phyloP scores from a whole-genome alignment of 2,888 invertebrate genomes.

The Tetheella fluctuosa region DNA sequence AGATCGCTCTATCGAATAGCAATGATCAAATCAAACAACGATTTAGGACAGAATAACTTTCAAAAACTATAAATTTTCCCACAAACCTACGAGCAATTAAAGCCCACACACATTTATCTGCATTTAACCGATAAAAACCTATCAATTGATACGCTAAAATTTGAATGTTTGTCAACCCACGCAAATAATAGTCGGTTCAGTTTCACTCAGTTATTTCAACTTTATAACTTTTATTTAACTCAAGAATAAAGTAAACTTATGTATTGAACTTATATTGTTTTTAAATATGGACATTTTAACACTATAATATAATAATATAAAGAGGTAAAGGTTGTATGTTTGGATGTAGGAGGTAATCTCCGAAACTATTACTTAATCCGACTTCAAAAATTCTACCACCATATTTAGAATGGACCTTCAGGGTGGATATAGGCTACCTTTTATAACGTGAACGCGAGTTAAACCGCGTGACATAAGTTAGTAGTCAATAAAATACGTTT shows the following conservation, averaged over 20 bases:
- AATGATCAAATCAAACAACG: constrained; percentile 20
- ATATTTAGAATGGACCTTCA: no score
- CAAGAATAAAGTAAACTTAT: not conserved
- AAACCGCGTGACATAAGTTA: no score
- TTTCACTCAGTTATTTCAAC: not conserved
- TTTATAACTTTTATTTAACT: not conserved
- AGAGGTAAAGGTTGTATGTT: no score
- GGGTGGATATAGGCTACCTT: no score
- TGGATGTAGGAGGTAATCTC: no score
- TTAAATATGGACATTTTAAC: no score
- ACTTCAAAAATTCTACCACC: no score
- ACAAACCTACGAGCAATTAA: constrained; percentile 40
- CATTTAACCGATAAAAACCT: constrained; percentile 33
- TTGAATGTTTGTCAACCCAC: constrained; percentile 35
- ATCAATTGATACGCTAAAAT: constrained; percentile 38
- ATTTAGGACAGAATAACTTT: constrained; percentile 52
- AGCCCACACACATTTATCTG: constrained; percentile 45
- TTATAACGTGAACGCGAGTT: no score
- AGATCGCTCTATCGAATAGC: constrained; percentile 19
- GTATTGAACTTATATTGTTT: no score
- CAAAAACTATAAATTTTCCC: constrained; percentile 50
- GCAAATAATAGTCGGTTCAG: constrained; percentile 19
- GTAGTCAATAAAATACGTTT: no score
- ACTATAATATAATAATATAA: no score
- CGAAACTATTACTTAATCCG: no score